phyloP scores from a whole-genome alignment of 2,888 invertebrate species.

The Eupithecia exiguata region DNA sequence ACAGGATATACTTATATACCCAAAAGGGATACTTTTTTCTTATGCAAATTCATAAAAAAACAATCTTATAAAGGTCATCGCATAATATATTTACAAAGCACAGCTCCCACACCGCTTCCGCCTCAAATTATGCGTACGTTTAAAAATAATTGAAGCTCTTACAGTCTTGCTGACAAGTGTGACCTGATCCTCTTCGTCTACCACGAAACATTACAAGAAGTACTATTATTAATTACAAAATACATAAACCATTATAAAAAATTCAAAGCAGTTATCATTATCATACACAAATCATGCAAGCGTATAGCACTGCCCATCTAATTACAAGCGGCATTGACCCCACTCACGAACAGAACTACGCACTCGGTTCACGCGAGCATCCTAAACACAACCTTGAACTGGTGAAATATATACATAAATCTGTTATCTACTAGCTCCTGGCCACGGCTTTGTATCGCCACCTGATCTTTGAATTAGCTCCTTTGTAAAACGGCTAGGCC shows the following conservation, averaged over 20 bases:
- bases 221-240: not conserved
- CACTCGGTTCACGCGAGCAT: conserved; percentile 40
- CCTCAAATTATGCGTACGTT: not conserved
- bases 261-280: conserved; percentile 1
- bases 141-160: no score
- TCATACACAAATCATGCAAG: conserved; percentile 25
- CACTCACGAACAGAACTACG: conserved; percentile 40
- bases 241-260: not conserved
- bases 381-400: conserved; percentile 43
- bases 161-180: not conserved
- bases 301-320: conserved; percentile 30
- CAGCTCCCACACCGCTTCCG: not conserved
- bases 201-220: no score
- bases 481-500: no score
- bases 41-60: not conserved
- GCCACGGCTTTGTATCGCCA: no score
- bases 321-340: conserved; percentile 42
- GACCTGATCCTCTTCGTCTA: not conserved
- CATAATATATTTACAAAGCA: not conserved
- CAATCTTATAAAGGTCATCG: not conserved
- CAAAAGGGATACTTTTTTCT: no score
- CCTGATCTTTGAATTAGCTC: no score
- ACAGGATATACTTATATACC: not conserved
- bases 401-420: not conserved
- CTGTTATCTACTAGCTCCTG: not conserved